Conservation (phyloP, 2,888 invertebrate species). For the Nipponacmea schrenckii region DNA sequence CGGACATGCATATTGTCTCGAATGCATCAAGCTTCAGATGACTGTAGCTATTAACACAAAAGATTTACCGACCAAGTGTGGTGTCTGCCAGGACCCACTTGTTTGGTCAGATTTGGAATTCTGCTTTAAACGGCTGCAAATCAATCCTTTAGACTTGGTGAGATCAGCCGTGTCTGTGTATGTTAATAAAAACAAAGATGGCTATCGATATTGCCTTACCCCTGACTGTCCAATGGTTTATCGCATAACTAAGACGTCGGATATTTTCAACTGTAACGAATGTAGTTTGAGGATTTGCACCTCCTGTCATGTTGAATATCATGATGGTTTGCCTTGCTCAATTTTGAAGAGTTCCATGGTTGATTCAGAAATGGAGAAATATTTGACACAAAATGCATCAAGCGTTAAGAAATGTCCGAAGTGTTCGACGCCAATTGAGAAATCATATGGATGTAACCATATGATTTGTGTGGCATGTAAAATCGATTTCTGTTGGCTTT, state of each 20-base stretch:
- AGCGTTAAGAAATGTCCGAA: constrained; percentile 52
- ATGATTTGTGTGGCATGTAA: constrained; percentile 51
- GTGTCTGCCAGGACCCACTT: constrained; percentile 40
- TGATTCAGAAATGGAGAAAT: constrained; percentile 35
- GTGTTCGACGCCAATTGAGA: constrained; percentile 52
- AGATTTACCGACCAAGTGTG: constrained; percentile 54
- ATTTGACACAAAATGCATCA: constrained; percentile 40
- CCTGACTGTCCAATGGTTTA: constrained; percentile 59
- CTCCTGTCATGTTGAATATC: constrained; percentile 49
- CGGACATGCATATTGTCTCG: constrained; percentile 58
- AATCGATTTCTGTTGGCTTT: constrained; percentile 57
- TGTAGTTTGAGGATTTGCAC: constrained; percentile 49
- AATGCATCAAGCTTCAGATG: constrained; percentile 41
- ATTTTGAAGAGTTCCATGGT: constrained; percentile 38
- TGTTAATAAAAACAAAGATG: constrained; percentile 34
- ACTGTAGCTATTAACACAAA: constrained; percentile 34
- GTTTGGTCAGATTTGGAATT: constrained; percentile 41
- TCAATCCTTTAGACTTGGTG: constrained; percentile 17
- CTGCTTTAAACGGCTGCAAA: background rate
- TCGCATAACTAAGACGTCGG: constrained; percentile 30
- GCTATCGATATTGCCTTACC: constrained; percentile 53
- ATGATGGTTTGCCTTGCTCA: constrained; percentile 53
- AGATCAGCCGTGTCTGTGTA: constrained; percentile 42
- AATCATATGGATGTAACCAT: constrained; percentile 56
- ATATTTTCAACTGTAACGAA: constrained; percentile 39